Percentiles rank a stretch among this genome's conserved stretches.
phyloP scores from a whole-genome alignment of 2,113 vertebrate genomes.

The Empidonax alnorum region DNA sequence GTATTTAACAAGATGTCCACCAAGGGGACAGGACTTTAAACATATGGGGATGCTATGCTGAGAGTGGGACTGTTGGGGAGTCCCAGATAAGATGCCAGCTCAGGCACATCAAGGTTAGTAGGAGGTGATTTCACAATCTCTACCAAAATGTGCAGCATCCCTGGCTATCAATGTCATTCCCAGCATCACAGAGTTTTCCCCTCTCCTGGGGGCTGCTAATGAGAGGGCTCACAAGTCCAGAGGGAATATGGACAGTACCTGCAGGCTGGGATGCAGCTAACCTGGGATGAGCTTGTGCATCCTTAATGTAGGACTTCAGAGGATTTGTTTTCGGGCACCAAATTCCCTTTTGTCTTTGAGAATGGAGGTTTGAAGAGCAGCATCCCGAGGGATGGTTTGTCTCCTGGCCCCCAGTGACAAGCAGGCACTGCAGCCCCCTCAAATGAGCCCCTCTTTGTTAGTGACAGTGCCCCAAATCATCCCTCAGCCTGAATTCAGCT shows the following conservation, averaged over 20 bases:
- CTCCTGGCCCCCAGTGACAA: background rate
- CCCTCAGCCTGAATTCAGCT: background rate
- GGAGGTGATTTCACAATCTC: background rate
- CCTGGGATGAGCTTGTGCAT: background rate
- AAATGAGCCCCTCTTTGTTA: background rate
- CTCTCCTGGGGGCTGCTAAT: background rate
- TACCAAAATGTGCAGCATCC: background rate
- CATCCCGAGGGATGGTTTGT: background rate
- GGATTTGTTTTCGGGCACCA: background rate
- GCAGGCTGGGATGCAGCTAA: background rate
- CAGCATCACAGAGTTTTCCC: background rate
- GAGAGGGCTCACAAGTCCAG: fast-evolving
- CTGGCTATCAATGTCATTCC: background rate
- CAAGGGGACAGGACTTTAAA: background rate
- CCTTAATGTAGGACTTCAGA: background rate
- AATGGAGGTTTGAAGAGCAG: background rate
- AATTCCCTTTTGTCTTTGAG: background rate
- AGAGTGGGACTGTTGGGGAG: background rate
- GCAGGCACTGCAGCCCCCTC: background rate
- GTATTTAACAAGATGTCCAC: background rate
- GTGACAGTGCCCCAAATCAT: background rate
- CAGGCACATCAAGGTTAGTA: background rate
- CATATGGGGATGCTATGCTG: background rate
- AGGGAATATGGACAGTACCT: background rate
- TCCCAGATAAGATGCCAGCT: background rate